Base-by-base conservation (phyloP, 1,140 invertebrate genomes). In the Tetramorium alpestre region DNA sequence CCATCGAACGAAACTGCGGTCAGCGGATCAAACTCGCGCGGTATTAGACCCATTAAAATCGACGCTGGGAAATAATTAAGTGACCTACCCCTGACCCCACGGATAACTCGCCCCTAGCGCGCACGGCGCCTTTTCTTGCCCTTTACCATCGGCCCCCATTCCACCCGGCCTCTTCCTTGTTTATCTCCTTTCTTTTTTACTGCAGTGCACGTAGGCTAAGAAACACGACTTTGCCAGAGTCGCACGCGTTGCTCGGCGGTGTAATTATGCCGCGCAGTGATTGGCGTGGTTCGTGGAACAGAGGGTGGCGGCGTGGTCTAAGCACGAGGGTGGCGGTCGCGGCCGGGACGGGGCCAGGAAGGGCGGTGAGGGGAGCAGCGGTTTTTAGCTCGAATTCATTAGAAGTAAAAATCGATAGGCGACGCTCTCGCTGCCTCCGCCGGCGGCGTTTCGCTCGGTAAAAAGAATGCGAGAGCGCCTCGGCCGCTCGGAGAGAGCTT, bases 371-470 rank as follows among this genome's bases (percentile, higher is more conserved):
- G 87, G 77, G 87, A 87, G 88, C 69, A 69, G 56, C 64, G 94
- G 92, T 95, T 94, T 94, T 95, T 94, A 94, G 94, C 94, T 94
- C 93, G 94, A 95, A 95, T 95, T 95, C 94, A 95, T 95, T 95
- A 95, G 93, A 94, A 93, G 93, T 94, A 94, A 95, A 94, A 94
- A 95, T 95, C 94, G 94, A 95, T 95, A 95, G 93, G 92, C 93
- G 94, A 94, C 91, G 93, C 92, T 92, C 91, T 91, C 90, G 89
- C 89, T 93, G 92, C 91, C 91, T 91, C 92, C 84, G 92, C 89
- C 91, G 87, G 88, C 90, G 92, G 92, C 93, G 90, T 91, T 92
- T 92, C 90, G 89, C 91, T 92, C 91, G 91, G 91, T 91, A 92
- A 93, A 93, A 94, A 93, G 92, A 92, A 93, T 93, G 92, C 91